Evolutionary conservation across 2,113 vertebrate species (phyloP), one percentile per base, ranked within the genome.

Genomic region (Ciconia boyciana): DNA sequence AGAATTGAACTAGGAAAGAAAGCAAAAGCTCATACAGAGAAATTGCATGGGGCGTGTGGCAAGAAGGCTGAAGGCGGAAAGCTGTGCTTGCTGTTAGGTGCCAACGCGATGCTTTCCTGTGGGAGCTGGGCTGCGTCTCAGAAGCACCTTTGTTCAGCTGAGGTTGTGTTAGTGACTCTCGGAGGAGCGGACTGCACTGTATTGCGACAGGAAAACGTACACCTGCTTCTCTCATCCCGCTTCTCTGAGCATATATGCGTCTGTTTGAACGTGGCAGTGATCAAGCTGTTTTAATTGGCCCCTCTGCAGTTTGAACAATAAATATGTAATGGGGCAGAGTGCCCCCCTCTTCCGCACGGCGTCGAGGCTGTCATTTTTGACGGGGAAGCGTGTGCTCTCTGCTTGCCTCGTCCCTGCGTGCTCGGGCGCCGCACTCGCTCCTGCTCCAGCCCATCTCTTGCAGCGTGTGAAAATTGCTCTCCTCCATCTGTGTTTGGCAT

Each of bases 241-340:
- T 65, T 25, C 83, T 51, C 89, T 1, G 41, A 8, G 83, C 79
- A 0, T 13, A 6, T 2, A 5, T 29, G 13, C 8, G 31, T 29
- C 77, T 8, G 57, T 62, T 11, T 34, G 21, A 71, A 14, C 34
- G 12, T 26, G 36, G 93, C 52, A 10, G 29, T 18, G 87, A 97
- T 94, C 69, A 83, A 48, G 84, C 83, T 16, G 71, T 1, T 93
- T 86, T 94, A 97, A 96, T 97, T 95, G 96, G 95, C 95, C 95
- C 96, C 95, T 87, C 85, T 95, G 95, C 93, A 93, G 94, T 57
- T 80, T 16, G 60, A 68, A 65, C 55, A 74, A 95, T 92, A 93
- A 94, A 93, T 94, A 91, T 90, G 90, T 57, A 85, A 88, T 21
- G 82, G 93, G 93, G 57, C 31, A 29, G 77, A 22, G 75, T 51